Evolutionary conservation across 2,113 vertebrate species (phyloP).

Genomic region (Salminus brasiliensis): DNA sequence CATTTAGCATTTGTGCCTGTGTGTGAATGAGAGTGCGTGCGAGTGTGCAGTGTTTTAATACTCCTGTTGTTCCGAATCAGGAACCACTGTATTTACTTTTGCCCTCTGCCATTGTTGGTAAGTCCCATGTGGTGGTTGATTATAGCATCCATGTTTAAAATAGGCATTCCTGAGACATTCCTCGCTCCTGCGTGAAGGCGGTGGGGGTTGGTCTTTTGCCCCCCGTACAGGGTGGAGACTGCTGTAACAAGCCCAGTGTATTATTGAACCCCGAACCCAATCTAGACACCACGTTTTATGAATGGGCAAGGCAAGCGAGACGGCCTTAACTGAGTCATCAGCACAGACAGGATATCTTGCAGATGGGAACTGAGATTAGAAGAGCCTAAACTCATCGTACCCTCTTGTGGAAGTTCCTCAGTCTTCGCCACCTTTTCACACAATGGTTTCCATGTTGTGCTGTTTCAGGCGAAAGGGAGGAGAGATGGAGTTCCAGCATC

Average conservation of each 20-base stretch:
- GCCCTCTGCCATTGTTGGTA: constrained; percentile 63
- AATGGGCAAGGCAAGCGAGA: neutral
- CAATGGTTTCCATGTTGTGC: neutral
- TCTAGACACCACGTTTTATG: neutral
- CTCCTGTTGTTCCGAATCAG: constrained; percentile 59
- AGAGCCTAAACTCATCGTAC: neutral
- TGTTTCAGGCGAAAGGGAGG: constrained; percentile 71
- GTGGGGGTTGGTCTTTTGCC: constrained; percentile 27
- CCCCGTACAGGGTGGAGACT: neutral
- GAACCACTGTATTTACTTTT: constrained; percentile 59
- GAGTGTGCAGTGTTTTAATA: constrained; percentile 30
- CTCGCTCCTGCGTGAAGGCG: constrained; percentile 41
- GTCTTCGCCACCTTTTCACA: neutral
- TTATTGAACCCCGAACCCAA: neutral
- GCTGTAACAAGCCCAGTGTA: constrained; percentile 14
- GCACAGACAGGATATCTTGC: constrained; percentile 3
- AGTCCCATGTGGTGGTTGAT: constrained; percentile 55
- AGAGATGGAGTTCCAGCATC: constrained; percentile 81
- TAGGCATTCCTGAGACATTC: constrained; percentile 66
- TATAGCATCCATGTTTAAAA: constrained; percentile 58
- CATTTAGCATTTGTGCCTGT: constrained; percentile 14
- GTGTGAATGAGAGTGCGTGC: constrained; percentile 35
- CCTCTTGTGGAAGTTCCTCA: neutral
- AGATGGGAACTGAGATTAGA: neutral
- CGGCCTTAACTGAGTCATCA: neutral